Evolutionary conservation across 2,797 vertebrate genomes (phyloP), one percentile per base, ranked within the genome.

Genomic region (Jordanella pulchra): DNA sequence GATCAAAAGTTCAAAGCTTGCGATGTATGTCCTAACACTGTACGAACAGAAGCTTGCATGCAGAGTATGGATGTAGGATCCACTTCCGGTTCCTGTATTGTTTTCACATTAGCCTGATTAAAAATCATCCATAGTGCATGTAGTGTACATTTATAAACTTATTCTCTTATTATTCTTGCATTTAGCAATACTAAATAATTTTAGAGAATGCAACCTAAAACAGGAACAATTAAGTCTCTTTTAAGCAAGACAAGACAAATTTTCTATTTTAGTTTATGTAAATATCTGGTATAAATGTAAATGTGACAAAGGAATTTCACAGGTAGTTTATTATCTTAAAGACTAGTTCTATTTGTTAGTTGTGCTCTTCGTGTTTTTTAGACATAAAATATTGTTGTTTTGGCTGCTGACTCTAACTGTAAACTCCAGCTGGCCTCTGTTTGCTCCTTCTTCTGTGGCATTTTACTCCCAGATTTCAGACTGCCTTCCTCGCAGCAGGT

Each of bases 401-500:
- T 39, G 39, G 39, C 25, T 25, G 30, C 63, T 25, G 18, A 71
- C 64, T 67, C 65, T 70, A 61, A 69, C 73, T 64, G 53, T 71
- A 51, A 50, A 77, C 86, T 71, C 45, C 44, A 69, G 80, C 77
- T 78, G 82, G 82, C 76, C 81, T 77, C 82, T 71, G 79, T 66
- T 73, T 70, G 69, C 76, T 78, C 66, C 53, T 58, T 69, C 66
- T 73, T 80, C 63, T 6, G 17, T 77, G 78, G 75, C 77, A 77
- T 87, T 87, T 83, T 71, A 79, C 85, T 87, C 71, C 82, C 64
- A 87, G 73, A 75, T 83, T 89, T 88, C 75, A 83, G 71, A 73
- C 79, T 76, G 74, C 60, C 75, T 80, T 71, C 67, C 84, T 87
- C 73, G 67, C 81, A 84, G 87, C 85, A 84, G 88, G 87, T 82